Conservation (phyloP, 2,797 vertebrate genomes). For the Odontamblyopus rebecca region DNA sequence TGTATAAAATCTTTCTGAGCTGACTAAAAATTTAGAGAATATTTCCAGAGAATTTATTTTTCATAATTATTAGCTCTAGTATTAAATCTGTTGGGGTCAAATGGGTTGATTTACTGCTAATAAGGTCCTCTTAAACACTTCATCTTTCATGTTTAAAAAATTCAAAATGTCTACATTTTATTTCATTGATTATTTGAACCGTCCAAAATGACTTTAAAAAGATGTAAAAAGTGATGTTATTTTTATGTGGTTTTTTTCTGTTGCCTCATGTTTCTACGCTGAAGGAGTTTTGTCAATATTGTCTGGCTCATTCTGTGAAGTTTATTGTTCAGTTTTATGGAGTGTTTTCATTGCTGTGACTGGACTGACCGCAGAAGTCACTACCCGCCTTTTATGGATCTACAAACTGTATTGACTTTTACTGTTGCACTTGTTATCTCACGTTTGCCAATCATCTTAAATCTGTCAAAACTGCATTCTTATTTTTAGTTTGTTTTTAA, state of each 20-base stretch:
- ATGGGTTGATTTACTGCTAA: neutral
- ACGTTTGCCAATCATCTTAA: constrained; percentile 23
- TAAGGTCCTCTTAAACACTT: neutral
- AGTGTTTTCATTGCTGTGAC: constrained; percentile 24
- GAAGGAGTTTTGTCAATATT: constrained; percentile 24
- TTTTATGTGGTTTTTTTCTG: constrained; percentile 25
- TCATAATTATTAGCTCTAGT: neutral
- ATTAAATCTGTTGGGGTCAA: neutral
- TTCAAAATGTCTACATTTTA: constrained; percentile 20
- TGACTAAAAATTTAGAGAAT: too few species aligned
- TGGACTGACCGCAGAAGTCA: constrained; percentile 25
- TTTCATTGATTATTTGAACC: constrained; percentile 13
- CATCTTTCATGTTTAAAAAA: neutral
- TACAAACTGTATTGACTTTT: constrained; percentile 20
- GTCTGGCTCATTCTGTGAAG: constrained; percentile 23
- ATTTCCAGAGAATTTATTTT: neutral
- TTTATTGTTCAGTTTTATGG: constrained; percentile 26
- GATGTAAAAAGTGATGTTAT: constrained; percentile 4
- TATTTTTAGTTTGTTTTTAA: constrained; percentile 8
- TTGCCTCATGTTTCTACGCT: constrained; percentile 15
- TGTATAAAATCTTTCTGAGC: neutral
- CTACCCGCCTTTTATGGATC: constrained; percentile 12
- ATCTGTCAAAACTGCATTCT: constrained; percentile 13
- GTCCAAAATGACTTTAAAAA: constrained; percentile 12
- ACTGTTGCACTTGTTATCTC: constrained; percentile 26